Evolutionary conservation across 64 coral and sea anemone species (phyloP).

Genomic region (Dendrophyllia cribrosa): DNA sequence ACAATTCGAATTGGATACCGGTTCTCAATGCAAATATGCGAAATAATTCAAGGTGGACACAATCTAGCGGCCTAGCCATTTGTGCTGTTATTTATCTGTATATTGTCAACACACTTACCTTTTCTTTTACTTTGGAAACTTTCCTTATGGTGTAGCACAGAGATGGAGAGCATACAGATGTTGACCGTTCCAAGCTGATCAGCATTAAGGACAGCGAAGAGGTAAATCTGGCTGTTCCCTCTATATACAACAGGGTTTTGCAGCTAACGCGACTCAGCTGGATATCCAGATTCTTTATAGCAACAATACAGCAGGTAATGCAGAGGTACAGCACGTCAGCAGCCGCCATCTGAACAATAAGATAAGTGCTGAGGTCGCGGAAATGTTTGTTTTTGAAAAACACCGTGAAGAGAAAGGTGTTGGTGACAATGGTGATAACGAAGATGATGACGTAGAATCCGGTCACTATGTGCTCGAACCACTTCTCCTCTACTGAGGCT

Average conservation of each 20-base stretch:
- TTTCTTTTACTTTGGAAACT: constrained; percentile 7
- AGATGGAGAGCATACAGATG: background rate
- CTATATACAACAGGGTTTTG: constrained; percentile 1
- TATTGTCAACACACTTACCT: background rate
- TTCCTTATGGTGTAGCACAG: constrained; percentile 28
- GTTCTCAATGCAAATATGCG: too few relatives aligned
- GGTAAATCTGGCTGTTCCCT: constrained; percentile 14
- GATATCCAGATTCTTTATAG: constrained; percentile 22
- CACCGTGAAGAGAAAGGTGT: constrained; percentile 27
- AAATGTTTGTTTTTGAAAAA: constrained; percentile 13
- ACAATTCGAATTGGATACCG: too few relatives aligned
- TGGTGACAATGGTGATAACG: constrained; percentile 1
- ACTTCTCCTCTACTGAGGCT: background rate
- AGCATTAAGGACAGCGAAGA: constrained; percentile 29
- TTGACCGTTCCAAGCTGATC: constrained; percentile 2
- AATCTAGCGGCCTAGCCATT: too few relatives aligned
- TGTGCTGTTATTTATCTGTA: too few relatives aligned
- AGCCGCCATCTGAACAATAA: constrained; percentile 24
- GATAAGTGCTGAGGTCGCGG: constrained; percentile 30
- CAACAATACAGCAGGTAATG: background rate
- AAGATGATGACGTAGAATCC: constrained; percentile 9
- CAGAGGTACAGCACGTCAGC: constrained; percentile 15
- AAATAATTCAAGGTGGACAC: too few relatives aligned
- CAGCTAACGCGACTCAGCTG: background rate
- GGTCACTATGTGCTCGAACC: constrained; percentile 7